These are phyloP conservation scores for Sebastiscus albofasciatus DNA, from an alignment of 2,797 vertebrate species.

Conservation along the genomic window DNA sequence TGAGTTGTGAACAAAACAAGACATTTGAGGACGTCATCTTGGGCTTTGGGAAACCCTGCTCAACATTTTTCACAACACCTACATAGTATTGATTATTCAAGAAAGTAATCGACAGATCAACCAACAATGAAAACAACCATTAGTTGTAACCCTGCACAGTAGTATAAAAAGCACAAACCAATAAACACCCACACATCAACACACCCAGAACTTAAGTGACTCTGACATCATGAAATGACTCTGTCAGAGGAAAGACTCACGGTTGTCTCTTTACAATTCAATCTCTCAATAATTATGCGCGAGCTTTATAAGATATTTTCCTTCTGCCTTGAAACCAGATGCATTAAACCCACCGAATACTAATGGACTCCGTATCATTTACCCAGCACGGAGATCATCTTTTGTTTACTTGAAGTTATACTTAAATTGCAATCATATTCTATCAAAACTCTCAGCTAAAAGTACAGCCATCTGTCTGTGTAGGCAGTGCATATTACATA, in stretches of 20 bases:
- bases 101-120: neutral
- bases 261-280: conserved; percentile 15
- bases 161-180: neutral
- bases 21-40: neutral
- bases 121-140: no score
- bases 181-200: neutral
- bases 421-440: neutral
- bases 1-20: neutral
- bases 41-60: neutral
- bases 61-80: neutral
- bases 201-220: neutral
- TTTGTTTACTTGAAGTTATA: neutral
- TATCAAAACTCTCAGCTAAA: neutral
- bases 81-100: neutral
- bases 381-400: neutral
- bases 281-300: conserved; percentile 16
- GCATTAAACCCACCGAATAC: conserved; percentile 22
- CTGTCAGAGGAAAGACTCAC: neutral
- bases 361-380: conserved; percentile 11
- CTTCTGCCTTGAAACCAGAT: conserved; percentile 12
- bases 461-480: neutral
- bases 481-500: neutral
- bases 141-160: no score
- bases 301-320: conserved; percentile 10
- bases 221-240: neutral